These are phyloP conservation scores for Oscheius onirici DNA, from an alignment of 2,888 invertebrate genomes.

Conservation along the genomic window DNA sequence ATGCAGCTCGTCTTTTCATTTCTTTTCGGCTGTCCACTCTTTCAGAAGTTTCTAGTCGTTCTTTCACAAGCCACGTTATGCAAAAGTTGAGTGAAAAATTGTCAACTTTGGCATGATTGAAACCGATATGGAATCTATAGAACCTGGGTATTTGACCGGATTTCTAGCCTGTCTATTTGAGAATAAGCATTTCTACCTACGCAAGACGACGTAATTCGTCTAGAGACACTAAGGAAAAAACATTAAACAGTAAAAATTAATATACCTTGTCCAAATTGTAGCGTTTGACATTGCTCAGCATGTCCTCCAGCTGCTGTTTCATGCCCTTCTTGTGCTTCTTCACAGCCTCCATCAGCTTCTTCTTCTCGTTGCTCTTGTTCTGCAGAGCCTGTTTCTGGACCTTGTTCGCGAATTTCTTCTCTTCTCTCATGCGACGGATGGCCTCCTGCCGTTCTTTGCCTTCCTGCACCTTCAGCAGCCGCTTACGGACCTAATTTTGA, in stretches of 20 bases:
- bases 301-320: constrained; percentile 69
- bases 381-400: constrained; percentile 74
- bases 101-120: too few species aligned
- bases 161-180: too few species aligned
- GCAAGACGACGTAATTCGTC: too few species aligned
- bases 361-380: constrained; percentile 88
- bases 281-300: constrained; percentile 67
- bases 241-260: not conserved
- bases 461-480: constrained; percentile 76
- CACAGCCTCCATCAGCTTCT: constrained; percentile 88
- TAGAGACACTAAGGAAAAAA: not conserved
- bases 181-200: too few species aligned
- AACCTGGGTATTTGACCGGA: too few species aligned
- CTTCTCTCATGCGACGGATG: constrained; percentile 86
- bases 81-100: too few species aligned
- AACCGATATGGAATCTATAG: too few species aligned
- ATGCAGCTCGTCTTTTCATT: too few species aligned
- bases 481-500: constrained; percentile 56
- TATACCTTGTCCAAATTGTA: constrained; percentile 48
- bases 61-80: too few species aligned
- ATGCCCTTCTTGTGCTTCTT: constrained; percentile 81
- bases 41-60: too few species aligned
- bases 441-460: constrained; percentile 88
- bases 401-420: constrained; percentile 91
- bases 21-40: too few species aligned